Evolutionary conservation across 53 echinoderm and acorn worm genomes (phyloP), one percentile per base, ranked within the genome.

Genomic region (Stichopus horrens): DNA sequence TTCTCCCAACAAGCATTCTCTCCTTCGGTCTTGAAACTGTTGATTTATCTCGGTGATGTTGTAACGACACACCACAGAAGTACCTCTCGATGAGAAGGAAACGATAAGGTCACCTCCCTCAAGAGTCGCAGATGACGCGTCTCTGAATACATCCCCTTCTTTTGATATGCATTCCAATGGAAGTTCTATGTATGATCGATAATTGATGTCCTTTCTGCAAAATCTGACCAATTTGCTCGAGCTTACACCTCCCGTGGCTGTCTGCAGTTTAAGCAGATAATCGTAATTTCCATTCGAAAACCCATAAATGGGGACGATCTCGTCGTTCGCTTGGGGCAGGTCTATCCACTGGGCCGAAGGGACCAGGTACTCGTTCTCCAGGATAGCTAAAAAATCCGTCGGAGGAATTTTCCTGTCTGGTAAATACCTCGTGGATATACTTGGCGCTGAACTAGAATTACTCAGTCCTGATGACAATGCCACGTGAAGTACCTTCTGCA

Each of bases 151-250:
- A 37, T 4, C 9, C 10, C 75, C 75, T 37, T 37, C 37, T 11
- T 5, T 5, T 9, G 23, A 10, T 75, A 5, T 21, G 52, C 75
- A 75, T 9, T 23, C 23, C 23, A 75, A 52, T 11, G 75, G 23
- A 23, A 75, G 75, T 21, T 75, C 75, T 75, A 75, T 75, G 6
- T 75, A 75, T 5, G 75, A 75, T 75, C 75, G 75, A 13, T 75
- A 75, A 23, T 75, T 75, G 75, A 75, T 75, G 75, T 75, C 75
- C 6, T 7, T 75, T 11, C 75, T 75, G 75, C 75, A 75, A 4
- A 75, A 11, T 5, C 75, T 23, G 10, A 75, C 21, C 23, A 75
- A 21, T 52, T 75, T 75, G 23, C 23, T 52, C 52, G 10, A 21
- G 75, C 75, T 75, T 4, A 37, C 75, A 0, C 37, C 75, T 6